A percentile compares a stretch with the other conserved stretches of the same genome.
Evolutionary conservation across 2,888 invertebrate genomes (phyloP).

Genomic region (Cosmia pyralina): DNA sequence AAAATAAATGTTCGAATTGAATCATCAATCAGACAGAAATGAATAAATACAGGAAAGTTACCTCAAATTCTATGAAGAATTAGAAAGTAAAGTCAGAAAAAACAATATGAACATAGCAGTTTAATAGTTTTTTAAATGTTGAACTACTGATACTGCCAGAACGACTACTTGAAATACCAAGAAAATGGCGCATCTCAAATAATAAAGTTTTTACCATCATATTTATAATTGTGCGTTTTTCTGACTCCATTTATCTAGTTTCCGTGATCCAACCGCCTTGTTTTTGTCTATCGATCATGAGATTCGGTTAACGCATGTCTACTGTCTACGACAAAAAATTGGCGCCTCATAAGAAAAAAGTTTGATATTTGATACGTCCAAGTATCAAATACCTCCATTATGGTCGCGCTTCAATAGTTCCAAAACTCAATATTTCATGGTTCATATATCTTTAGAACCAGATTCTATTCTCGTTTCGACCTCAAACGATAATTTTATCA

Average conservation of each 20-base stretch:
- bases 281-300: conserved; percentile 62
- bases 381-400: conserved; percentile 74
- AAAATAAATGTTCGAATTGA: conserved; percentile 1
- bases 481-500: conserved; percentile 63
- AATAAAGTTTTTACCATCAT: neutral
- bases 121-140: neutral
- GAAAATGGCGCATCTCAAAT: neutral
- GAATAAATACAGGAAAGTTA: conserved; percentile 9
- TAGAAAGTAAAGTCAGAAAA: conserved; percentile 41
- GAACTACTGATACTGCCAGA: neutral
- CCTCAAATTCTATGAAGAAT: conserved; percentile 13
- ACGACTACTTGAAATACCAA: neutral
- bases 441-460: conserved; percentile 74
- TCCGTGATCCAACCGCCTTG: conserved; percentile 54
- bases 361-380: conserved; percentile 77
- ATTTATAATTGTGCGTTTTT: conserved; percentile 36
- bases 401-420: conserved; percentile 78
- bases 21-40: conserved; percentile 33
- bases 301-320: conserved; percentile 59
- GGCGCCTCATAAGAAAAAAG: conserved; percentile 81
- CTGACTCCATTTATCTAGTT: conserved; percentile 33
- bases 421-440: conserved; percentile 81
- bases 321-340: conserved; percentile 72
- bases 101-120: neutral
- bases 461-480: conserved; percentile 70